Percentiles rank a stretch among this genome's conserved stretches.
These are phyloP conservation scores for Oryzias dopingdopingensis DNA, from an alignment of 2,797 vertebrate genomes.

Conservation along the genomic window DNA sequence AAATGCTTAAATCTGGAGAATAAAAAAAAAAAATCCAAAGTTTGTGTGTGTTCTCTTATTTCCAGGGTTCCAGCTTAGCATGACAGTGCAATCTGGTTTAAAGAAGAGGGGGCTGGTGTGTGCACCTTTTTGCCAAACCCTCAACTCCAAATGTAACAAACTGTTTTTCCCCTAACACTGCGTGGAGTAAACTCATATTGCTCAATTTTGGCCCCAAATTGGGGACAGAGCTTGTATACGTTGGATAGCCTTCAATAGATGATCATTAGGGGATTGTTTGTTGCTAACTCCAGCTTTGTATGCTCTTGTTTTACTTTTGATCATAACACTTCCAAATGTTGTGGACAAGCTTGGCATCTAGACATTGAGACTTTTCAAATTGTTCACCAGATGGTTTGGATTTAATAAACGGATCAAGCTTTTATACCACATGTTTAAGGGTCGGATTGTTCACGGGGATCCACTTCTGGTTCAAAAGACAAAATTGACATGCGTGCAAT, in stretches of 20 bases:
- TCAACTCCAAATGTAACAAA: background rate
- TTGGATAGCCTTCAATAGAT: background rate
- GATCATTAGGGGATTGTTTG: slow-evolving; percentile 1
- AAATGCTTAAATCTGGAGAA: too few relatives aligned
- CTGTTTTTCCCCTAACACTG: background rate
- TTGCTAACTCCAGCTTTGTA: background rate
- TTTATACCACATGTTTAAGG: slow-evolving; percentile 13
- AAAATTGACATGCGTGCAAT: slow-evolving; percentile 5
- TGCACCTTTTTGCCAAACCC: background rate
- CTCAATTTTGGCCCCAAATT: background rate
- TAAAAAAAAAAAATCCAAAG: background rate
- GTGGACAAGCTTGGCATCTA: slow-evolving; percentile 9
- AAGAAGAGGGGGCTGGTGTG: background rate
- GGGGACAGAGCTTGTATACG: background rate
- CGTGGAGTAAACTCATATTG: background rate
- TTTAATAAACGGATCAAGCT: slow-evolving; percentile 14
- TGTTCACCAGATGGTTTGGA: slow-evolving; percentile 27
- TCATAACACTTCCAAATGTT: slow-evolving; percentile 15
- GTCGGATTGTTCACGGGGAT: slow-evolving; percentile 14
- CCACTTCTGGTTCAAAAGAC: slow-evolving; percentile 20
- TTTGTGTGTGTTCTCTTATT: background rate
- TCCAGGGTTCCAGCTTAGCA: background rate
- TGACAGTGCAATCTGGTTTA: background rate
- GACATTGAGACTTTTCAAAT: slow-evolving; percentile 3
- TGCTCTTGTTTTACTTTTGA: slow-evolving; percentile 13